phyloP scores from a whole-genome alignment of 92 coral and sea anemone genomes.

The Metridium senile region DNA sequence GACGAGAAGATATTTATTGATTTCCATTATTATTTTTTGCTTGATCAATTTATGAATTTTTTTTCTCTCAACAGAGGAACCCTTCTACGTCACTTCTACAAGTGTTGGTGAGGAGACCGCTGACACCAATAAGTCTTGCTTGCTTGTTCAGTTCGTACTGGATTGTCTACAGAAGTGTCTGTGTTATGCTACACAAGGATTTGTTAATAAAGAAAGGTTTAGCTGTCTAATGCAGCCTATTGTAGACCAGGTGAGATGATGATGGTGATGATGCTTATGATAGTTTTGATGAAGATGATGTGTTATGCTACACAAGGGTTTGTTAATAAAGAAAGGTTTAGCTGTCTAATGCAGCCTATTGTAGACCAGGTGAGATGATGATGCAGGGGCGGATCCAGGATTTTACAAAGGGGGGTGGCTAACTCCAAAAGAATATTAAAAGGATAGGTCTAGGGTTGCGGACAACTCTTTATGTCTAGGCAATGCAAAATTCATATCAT shows the following conservation, averaged over 20 bases:
- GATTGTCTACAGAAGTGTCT: slow-evolving; percentile 91
- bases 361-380: slow-evolving; percentile 81
- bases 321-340: slow-evolving; percentile 84
- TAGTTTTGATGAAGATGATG: neutral
- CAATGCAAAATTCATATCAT: too few relatives aligned
- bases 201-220: slow-evolving; percentile 86
- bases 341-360: slow-evolving; percentile 83
- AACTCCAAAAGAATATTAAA: too few relatives aligned
- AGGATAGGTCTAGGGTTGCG: too few relatives aligned
- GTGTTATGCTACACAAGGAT: slow-evolving; percentile 84
- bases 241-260: slow-evolving; percentile 81
- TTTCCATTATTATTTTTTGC: neutral
- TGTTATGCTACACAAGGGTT: slow-evolving; percentile 83
- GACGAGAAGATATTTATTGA: too few relatives aligned
- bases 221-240: slow-evolving; percentile 85
- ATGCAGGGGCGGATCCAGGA: too few relatives aligned
- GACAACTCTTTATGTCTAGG: too few relatives aligned
- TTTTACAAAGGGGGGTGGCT: too few relatives aligned
- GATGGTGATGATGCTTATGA: neutral
- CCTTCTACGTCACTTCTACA: slow-evolving; percentile 54
- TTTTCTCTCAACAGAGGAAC: slow-evolving; percentile 56
- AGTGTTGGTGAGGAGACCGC: slow-evolving; percentile 39
- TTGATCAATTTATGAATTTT: too few relatives aligned
- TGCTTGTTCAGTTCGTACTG: slow-evolving; percentile 63
- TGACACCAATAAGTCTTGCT: slow-evolving; percentile 48